These are phyloP conservation scores for Collichthys lucidus DNA, from an alignment of 2,113 vertebrate species.

Conservation along the genomic window DNA sequence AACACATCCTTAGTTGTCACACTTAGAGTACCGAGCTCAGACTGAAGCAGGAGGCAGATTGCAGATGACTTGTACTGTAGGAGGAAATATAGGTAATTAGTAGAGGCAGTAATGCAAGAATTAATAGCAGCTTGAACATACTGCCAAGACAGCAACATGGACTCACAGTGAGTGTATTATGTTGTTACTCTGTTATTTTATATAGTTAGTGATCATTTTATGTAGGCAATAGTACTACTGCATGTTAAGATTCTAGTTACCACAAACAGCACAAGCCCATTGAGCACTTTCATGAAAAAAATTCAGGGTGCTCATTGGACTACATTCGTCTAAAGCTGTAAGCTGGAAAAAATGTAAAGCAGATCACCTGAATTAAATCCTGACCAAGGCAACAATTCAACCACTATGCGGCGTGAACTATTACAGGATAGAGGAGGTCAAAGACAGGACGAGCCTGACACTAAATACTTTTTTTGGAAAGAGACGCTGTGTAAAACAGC, in stretches of 20 bases:
- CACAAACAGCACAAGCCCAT: neutral
- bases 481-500: neutral
- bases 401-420: neutral
- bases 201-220: neutral
- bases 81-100: slow-evolving; percentile 63
- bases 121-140: slow-evolving; percentile 13
- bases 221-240: neutral
- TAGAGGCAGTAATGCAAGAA: slow-evolving; percentile 43
- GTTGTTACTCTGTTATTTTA: neutral
- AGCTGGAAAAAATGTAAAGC: neutral
- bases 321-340: too few relatives aligned
- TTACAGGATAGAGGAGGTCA: neutral
- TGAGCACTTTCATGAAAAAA: neutral
- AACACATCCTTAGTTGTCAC: slow-evolving; percentile 65
- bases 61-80: slow-evolving; percentile 34
- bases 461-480: neutral
- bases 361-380: neutral
- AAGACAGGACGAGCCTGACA: neutral
- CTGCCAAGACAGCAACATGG: slow-evolving; percentile 22
- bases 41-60: slow-evolving; percentile 54
- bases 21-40: slow-evolving; percentile 40
- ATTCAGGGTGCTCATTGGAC: neutral
- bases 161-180: neutral
- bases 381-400: neutral
- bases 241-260: neutral